These are phyloP conservation scores for Pristionchus entomophagus DNA, from an alignment of 2,888 invertebrate species.

Conservation along the genomic window DNA sequence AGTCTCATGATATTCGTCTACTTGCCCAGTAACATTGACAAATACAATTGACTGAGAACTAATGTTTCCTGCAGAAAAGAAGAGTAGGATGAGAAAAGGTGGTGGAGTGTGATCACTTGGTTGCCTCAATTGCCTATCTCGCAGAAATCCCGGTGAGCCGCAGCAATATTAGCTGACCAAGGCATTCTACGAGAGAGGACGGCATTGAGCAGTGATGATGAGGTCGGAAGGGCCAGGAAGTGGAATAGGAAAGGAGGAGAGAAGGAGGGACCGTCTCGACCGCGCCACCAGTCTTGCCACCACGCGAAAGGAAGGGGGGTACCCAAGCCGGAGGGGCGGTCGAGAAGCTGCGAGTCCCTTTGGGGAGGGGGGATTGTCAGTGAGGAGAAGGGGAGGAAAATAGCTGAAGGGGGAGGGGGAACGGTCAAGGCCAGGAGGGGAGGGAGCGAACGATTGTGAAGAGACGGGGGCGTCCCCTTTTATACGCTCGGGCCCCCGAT, in stretches of 20 bases:
- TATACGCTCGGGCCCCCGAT: conserved; percentile 1
- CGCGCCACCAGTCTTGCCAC: conserved; percentile 19
- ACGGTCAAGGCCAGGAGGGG: neutral
- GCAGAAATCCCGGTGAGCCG: conserved; percentile 35
- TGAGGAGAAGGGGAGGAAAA: neutral
- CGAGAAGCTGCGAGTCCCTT: neutral
- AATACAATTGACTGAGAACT: no score
- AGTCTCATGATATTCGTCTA: no score
- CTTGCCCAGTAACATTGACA: no score
- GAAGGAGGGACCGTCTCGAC: neutral
- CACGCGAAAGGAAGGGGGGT: neutral
- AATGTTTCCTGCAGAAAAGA: neutral
- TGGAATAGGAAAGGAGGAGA: neutral
- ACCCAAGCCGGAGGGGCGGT: neutral
- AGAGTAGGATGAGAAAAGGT: neutral
- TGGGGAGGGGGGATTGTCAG: neutral
- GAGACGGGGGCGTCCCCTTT: neutral
- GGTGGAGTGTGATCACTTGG: neutral
- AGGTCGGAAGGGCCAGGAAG: neutral
- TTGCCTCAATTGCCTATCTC: conserved; percentile 22
- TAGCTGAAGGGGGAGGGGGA: neutral
- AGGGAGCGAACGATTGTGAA: neutral
- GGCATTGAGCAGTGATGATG: neutral
- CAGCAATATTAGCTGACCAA: neutral
- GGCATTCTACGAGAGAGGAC: conserved; percentile 12